A percentile compares a stretch with the other conserved stretches of the same genome.
phyloP scores from a whole-genome alignment of 2,888 invertebrate genomes.

The Philonicus albiceps region DNA sequence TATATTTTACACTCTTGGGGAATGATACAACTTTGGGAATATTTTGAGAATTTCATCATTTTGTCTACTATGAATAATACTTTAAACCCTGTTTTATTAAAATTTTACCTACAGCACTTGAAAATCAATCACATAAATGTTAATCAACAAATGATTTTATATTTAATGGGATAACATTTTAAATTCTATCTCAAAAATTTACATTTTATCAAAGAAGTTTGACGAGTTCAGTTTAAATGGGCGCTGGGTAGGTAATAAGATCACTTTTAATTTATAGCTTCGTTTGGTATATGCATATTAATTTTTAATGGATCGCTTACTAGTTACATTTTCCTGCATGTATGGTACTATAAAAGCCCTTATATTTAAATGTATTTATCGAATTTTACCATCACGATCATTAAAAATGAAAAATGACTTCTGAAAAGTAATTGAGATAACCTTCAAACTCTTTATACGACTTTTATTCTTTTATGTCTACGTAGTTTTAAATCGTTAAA shows the following conservation, averaged over 20 bases:
- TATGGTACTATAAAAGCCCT: too few species aligned
- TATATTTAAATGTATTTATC: too few species aligned
- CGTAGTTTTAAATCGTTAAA: too few species aligned
- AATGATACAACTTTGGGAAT: not conserved
- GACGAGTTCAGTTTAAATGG: not conserved
- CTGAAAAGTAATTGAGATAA: too few species aligned
- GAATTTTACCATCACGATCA: too few species aligned
- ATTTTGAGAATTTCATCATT: not conserved
- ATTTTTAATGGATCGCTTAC: too few species aligned
- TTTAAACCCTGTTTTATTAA: not conserved
- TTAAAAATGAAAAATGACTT: too few species aligned
- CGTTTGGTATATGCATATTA: not conserved
- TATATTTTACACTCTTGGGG: not conserved
- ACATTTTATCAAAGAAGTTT: not conserved
- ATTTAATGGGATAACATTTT: not conserved
- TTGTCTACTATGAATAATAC: not conserved
- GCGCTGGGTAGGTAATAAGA: too few species aligned
- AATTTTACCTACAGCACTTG: too few species aligned
- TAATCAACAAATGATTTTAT: not conserved
- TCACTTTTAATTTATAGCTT: not conserved
- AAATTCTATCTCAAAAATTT: not conserved
- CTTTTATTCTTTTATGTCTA: too few species aligned
- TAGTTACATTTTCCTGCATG: too few species aligned
- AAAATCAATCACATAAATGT: not conserved
- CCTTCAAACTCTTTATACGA: too few species aligned